These are phyloP conservation scores for Pinctada fucata DNA, from an alignment of 2,888 invertebrate species.

Conservation along the genomic window DNA sequence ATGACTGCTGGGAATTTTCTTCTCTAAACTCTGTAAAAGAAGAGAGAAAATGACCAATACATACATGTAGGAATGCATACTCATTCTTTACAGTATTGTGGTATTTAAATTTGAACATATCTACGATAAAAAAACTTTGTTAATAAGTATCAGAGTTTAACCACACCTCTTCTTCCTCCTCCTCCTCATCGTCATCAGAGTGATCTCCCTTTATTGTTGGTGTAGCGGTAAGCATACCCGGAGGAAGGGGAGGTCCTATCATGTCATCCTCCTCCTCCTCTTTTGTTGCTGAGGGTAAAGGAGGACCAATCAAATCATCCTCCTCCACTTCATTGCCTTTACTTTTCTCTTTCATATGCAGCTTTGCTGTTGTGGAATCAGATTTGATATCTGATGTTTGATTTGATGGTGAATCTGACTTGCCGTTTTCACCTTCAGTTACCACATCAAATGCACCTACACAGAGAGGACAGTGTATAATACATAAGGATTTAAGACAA, in stretches of 20 bases:
- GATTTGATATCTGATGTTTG: conserved; percentile 34
- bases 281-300: not conserved
- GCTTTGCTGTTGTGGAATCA: conserved; percentile 4
- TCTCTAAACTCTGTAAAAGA: conserved; percentile 73
- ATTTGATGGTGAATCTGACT: conserved; percentile 31
- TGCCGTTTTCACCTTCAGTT: not conserved
- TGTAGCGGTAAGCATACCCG: conserved; percentile 47
- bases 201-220: conserved; percentile 43
- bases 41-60: not conserved
- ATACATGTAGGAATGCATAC: not conserved
- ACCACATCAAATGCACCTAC: too few relatives aligned
- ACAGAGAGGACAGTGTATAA: too few relatives aligned
- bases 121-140: too few relatives aligned
- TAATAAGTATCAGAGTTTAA: too few relatives aligned
- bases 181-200: conserved; percentile 51
- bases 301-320: conserved; percentile 2
- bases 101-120: too few relatives aligned
- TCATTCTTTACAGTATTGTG: not conserved
- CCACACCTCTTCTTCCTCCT: not conserved
- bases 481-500: too few relatives aligned
- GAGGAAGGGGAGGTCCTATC: conserved; percentile 61
- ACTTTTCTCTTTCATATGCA: not conserved
- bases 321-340: not conserved
- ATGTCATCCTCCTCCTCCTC: conserved; percentile 63
- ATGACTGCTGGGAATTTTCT: conserved; percentile 78